Evolutionary conservation across 2,797 vertebrate species (phyloP).

Genomic region (Eulemur coronatus): DNA sequence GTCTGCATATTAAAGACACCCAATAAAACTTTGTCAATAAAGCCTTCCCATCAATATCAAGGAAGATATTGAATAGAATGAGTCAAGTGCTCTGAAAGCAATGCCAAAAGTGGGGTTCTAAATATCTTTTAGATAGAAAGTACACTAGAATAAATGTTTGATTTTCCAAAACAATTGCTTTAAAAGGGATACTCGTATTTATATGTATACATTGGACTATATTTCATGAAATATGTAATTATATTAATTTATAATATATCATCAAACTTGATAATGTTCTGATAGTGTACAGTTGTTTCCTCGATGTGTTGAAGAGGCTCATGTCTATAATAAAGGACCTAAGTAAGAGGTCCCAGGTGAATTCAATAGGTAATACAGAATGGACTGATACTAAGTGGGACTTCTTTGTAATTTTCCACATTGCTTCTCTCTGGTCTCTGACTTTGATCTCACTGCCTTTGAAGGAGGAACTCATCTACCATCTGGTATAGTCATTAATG

Average conservation of each 20-base stretch:
- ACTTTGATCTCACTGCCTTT: neutral
- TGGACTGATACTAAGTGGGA: neutral
- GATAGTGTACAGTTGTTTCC: neutral
- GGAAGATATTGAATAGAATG: neutral
- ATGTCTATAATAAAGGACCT: neutral
- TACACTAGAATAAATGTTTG: neutral
- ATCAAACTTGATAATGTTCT: neutral
- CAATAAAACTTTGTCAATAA: neutral
- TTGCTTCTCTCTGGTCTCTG: constrained; percentile 1
- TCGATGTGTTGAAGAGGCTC: neutral
- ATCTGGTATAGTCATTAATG: constrained; percentile 7
- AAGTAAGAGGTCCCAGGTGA: neutral
- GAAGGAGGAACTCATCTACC: neutral
- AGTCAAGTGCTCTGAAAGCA: neutral
- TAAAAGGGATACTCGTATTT: neutral
- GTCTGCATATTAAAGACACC: neutral
- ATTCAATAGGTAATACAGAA: neutral
- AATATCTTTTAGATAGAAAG: neutral
- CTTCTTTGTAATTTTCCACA: neutral
- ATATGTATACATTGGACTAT: neutral
- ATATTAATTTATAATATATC: neutral
- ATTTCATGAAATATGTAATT: neutral
- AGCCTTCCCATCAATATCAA: neutral
- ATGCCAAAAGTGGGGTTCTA: neutral
- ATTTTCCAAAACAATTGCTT: neutral